Evolutionary conservation across 2,888 invertebrate genomes (phyloP).

Genomic region (Buathra laborator): DNA sequence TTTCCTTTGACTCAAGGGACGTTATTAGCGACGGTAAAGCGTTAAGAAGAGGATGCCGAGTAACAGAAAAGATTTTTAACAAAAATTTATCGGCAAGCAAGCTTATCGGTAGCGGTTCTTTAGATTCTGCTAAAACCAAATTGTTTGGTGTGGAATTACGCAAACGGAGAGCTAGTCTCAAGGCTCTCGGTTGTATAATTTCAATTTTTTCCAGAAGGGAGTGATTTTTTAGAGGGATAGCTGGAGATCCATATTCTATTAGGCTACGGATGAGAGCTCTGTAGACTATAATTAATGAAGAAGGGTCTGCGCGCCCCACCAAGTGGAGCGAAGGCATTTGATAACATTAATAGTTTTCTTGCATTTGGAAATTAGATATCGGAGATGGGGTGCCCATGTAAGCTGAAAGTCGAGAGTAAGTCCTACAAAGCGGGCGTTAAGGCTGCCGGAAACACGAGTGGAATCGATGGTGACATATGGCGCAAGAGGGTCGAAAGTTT

Average conservation of each 20-base stretch:
- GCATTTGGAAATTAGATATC: too few species aligned
- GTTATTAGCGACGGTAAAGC: not conserved
- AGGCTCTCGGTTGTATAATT: slow-evolving; percentile 12
- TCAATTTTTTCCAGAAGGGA: not conserved
- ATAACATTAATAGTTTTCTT: not conserved
- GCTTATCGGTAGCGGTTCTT: not conserved
- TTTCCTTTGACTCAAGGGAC: not conserved
- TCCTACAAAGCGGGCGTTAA: too few species aligned
- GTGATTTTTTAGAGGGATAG: slow-evolving; percentile 10
- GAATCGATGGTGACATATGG: too few species aligned
- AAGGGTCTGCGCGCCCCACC: slow-evolving; percentile 32
- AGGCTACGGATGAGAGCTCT: slow-evolving; percentile 35
- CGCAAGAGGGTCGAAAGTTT: not conserved
- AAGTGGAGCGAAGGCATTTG: slow-evolving; percentile 9
- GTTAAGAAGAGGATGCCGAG: not conserved
- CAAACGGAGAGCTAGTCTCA: slow-evolving; percentile 40
- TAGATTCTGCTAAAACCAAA: not conserved
- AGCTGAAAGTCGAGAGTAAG: too few species aligned
- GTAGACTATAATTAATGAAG: slow-evolving; percentile 14
- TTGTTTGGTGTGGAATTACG: slow-evolving; percentile 41
- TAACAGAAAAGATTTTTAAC: not conserved
- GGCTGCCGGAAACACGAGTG: too few species aligned
- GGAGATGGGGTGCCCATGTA: too few species aligned
- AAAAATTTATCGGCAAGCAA: slow-evolving; percentile 4
- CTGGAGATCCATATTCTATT: slow-evolving; percentile 50